Evolutionary conservation across 2,113 vertebrate species (phyloP).

Genomic region (Pelecanus crispus): DNA sequence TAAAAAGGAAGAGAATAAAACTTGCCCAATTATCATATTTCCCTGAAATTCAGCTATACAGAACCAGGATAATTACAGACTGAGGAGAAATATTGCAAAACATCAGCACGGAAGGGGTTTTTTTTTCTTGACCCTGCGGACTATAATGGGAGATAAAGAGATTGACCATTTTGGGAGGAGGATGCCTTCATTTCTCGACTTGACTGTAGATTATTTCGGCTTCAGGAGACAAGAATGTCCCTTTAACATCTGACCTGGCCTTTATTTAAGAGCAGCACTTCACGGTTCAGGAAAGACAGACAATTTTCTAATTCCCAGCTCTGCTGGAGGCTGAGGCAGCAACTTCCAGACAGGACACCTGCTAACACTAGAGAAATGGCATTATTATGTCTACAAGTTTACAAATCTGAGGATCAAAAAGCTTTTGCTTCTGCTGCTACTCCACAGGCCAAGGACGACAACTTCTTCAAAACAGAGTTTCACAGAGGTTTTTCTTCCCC

Average conservation of each 20-base stretch:
- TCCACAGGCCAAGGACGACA: slow-evolving; percentile 58
- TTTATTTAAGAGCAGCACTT: slow-evolving; percentile 74
- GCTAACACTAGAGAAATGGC: slow-evolving; percentile 72
- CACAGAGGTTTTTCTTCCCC: slow-evolving; percentile 20
- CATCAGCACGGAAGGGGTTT: background rate
- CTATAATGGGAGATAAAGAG: slow-evolving; percentile 61
- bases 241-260: slow-evolving; percentile 76
- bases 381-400: slow-evolving; percentile 75
- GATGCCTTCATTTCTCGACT: slow-evolving; percentile 64
- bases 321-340: slow-evolving; percentile 71
- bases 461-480: slow-evolving; percentile 60
- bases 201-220: slow-evolving; percentile 73
- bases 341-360: slow-evolving; percentile 74
- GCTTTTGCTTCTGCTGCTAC: slow-evolving; percentile 64
- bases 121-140: background rate
- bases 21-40: background rate
- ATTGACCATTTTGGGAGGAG: slow-evolving; percentile 66
- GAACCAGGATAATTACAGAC: background rate
- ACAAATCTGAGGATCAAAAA: slow-evolving; percentile 75
- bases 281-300: slow-evolving; percentile 75
- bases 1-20: background rate
- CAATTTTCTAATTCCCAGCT: slow-evolving; percentile 74
- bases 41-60: background rate
- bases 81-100: slow-evolving; percentile 1
- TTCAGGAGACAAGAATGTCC: slow-evolving; percentile 73